These are phyloP conservation scores for Aramus guarauna DNA, from an alignment of 2,113 vertebrate species.

Conservation along the genomic window DNA sequence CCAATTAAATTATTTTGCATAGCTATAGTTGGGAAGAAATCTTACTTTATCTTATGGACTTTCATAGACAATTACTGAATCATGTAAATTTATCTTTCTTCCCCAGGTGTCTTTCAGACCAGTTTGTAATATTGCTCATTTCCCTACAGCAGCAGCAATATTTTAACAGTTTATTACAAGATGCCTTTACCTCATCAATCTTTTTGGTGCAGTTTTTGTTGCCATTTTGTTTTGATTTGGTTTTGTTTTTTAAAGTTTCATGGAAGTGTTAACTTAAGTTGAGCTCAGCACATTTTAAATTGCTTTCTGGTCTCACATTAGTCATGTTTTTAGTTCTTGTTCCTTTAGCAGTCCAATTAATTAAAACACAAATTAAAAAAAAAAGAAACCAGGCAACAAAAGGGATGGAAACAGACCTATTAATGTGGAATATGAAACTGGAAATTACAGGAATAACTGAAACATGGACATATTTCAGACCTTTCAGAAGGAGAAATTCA, in stretches of 20 bases:
- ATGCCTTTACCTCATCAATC: not conserved
- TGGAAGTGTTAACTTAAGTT: not conserved
- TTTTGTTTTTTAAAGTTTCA: not conserved
- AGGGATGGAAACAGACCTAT: not conserved
- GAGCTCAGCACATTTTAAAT: not conserved
- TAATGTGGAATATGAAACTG: not conserved
- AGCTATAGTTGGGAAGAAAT: not conserved
- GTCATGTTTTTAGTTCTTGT: not conserved
- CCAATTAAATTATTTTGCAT: not conserved
- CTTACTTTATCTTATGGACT: not conserved
- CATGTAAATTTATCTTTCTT: not conserved
- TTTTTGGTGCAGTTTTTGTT: not conserved
- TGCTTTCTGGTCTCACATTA: not conserved
- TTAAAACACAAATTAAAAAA: not conserved
- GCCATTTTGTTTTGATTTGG: not conserved
- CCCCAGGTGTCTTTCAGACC: not conserved
- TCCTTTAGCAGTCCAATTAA: not conserved
- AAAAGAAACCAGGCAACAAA: not conserved
- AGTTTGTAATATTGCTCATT: not conserved
- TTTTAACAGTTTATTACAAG: not conserved
- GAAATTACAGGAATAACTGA: not conserved
- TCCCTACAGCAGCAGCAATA: not conserved
- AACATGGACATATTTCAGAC: not conserved
- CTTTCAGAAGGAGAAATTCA: not conserved
- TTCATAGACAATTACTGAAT: not conserved